A percentile compares a stretch with the other conserved stretches of the same genome.
These are phyloP conservation scores for Drosophila infuscata DNA, from an alignment of 2,888 invertebrate species.

Conservation along the genomic window DNA sequence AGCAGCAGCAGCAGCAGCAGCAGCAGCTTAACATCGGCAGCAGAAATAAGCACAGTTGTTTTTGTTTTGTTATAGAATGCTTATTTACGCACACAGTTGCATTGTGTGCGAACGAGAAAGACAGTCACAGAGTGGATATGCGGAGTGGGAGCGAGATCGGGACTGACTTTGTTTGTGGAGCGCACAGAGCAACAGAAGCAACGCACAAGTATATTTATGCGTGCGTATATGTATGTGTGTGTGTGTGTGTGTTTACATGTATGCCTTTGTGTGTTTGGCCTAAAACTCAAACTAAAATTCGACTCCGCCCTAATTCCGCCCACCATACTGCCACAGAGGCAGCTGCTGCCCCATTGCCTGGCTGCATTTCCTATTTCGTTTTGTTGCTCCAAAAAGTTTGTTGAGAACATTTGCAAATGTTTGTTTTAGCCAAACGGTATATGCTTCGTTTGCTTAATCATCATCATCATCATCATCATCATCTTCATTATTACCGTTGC, in stretches of 20 bases:
- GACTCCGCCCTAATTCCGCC: neutral
- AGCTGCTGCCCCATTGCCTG: slow-evolving; percentile 36
- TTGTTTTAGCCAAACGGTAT: slow-evolving; percentile 79
- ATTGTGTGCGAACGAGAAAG: slow-evolving; percentile 32
- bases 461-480: slow-evolving; percentile 17
- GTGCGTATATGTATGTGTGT: neutral
- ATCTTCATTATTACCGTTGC: slow-evolving; percentile 45
- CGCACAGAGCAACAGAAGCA: slow-evolving; percentile 36
- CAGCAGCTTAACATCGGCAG: slow-evolving; percentile 17
- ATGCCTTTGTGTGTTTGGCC: slow-evolving; percentile 76
- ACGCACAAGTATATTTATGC: slow-evolving; percentile 16
- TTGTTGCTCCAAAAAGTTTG: slow-evolving; percentile 70
- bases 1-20: neutral
- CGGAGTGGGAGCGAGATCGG: slow-evolving; percentile 30
- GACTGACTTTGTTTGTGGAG: slow-evolving; percentile 43
- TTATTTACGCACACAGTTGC: slow-evolving; percentile 76
- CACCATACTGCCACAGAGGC: neutral
- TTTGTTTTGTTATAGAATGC: slow-evolving; percentile 66
- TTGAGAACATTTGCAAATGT: slow-evolving; percentile 81
- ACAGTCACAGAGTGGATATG: slow-evolving; percentile 1
- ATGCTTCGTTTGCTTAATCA: slow-evolving; percentile 73
- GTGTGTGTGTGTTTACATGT: slow-evolving; percentile 11
- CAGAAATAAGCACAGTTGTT: slow-evolving; percentile 39
- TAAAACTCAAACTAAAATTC: slow-evolving; percentile 56
- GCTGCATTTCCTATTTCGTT: slow-evolving; percentile 60